phyloP scores from a whole-genome alignment of 2,113 vertebrate species.

The Hippotragus niger region DNA sequence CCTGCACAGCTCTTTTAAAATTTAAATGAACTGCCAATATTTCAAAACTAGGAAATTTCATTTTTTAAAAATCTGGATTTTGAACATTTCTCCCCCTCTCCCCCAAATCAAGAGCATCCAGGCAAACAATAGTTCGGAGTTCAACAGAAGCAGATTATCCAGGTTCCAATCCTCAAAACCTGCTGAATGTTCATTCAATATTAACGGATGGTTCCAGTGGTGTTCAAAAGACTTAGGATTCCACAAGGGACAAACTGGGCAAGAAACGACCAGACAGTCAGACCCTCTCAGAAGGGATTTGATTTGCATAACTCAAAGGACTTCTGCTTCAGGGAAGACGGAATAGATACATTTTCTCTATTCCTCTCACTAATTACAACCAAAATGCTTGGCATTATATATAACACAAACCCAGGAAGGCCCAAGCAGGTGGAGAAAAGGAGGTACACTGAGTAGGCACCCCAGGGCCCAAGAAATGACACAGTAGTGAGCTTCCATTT shows the following conservation, averaged over 20 bases:
- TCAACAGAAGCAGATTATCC: neutral
- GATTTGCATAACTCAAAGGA: neutral
- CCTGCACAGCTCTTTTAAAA: neutral
- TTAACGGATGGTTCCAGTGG: neutral
- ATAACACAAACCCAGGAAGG: neutral
- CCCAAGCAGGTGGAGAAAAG: neutral
- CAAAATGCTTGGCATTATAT: neutral
- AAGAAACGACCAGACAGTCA: neutral
- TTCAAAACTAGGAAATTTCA: neutral
- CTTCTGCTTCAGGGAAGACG: neutral
- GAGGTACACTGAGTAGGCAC: neutral
- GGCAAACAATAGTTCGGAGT: neutral
- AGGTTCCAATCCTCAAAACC: neutral
- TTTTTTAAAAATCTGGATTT: neutral
- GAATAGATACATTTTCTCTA: neutral
- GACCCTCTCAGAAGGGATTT: neutral
- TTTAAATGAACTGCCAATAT: neutral
- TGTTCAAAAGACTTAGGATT: neutral
- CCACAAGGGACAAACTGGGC: neutral
- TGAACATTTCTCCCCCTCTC: neutral
- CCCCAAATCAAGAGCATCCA: neutral
- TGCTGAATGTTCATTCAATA: neutral
- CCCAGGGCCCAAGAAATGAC: neutral
- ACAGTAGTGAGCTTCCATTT: neutral
- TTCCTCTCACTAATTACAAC: neutral